A percentile compares a stretch with the other conserved stretches of the same genome.
Conservation (phyloP, 2,113 vertebrate species). For the Pachycephala philippinensis region DNA sequence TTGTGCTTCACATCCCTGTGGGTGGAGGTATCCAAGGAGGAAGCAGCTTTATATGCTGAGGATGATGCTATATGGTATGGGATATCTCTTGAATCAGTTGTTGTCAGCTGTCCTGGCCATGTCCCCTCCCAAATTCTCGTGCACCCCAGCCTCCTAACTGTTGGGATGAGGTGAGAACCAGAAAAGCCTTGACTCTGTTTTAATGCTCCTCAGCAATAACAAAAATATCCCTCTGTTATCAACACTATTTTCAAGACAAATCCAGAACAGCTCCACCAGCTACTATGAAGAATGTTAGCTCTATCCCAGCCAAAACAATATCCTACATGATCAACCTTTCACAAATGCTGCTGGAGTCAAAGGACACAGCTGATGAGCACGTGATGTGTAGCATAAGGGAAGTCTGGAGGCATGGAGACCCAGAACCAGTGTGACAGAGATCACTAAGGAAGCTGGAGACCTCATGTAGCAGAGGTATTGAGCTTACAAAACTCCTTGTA, state of each 20-base stretch:
- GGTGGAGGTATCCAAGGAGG: not conserved
- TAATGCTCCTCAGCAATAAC: not conserved
- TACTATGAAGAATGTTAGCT: not conserved
- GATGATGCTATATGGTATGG: no score
- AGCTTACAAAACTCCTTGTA: not conserved
- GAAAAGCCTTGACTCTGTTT: not conserved
- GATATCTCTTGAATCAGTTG: not conserved
- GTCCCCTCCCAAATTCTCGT: not conserved
- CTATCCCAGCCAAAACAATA: not conserved
- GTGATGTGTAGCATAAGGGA: rapidly evolving
- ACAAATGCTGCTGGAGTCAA: not conserved
- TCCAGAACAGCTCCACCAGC: not conserved
- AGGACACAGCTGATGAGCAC: not conserved
- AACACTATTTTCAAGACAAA: not conserved
- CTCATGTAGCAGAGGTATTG: not conserved
- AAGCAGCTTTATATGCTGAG: not conserved
- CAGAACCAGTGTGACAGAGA: not conserved
- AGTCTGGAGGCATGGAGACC: not conserved
- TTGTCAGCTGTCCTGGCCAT: not conserved
- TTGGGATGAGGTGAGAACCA: not conserved
- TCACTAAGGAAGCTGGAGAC: not conserved
- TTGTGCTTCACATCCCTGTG: not conserved
- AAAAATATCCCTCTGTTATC: not conserved
- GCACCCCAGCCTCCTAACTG: not conserved
- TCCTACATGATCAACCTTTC: not conserved